Base-by-base conservation (phyloP, 2,113 vertebrate genomes). In the Apistogramma diplotaenia region DNA sequence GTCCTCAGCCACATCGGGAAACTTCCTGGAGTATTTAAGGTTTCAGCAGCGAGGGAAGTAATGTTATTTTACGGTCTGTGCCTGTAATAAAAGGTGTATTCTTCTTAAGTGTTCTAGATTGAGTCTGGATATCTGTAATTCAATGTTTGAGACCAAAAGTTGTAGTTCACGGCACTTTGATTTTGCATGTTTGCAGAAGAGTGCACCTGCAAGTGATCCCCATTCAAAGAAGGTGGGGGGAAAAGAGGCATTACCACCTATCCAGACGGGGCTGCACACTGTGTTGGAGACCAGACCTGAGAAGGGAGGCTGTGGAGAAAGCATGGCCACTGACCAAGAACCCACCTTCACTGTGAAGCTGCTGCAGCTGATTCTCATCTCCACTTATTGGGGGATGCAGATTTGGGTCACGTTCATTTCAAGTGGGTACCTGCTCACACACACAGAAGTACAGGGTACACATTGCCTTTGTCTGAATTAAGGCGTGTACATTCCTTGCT, bases 361-460 rank as follows among this genome's bases (percentile, higher is more conserved):
- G 85, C 92, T 96, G 71, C 96, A 96, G 82, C 93, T 97, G 65
- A 19, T 96, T 46, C 89, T 96, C 54, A 95, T 96, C 35, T 95
- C 96, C 65, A 96, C 95, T 54, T 96, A 95, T 88, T 97, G 96
- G 96, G 96, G 96, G 18, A 96, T 96, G 96, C 96, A 96, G 94
- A 92, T 96, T 31, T 96, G 96, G 95, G 93, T 96, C 87, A 96
- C 95, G 62, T 96, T 96, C 18, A 91, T 97, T 90, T 95, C 96
- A 2, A 95, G 95, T 96, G 57, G 67, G 94, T 93, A 31, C 55
- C 0, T 2, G 3, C 16, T 46, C 18, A 40, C 11, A 40, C 37
- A 37, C 8, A 37, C 3, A 37, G 3, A 37, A 10, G 10, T 3
- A 37, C 37, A 65, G 1, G 21, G 43, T 65, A 43, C 40, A 25